phyloP scores from a whole-genome alignment of 2,113 vertebrate genomes.

The Gila orcuttii region DNA sequence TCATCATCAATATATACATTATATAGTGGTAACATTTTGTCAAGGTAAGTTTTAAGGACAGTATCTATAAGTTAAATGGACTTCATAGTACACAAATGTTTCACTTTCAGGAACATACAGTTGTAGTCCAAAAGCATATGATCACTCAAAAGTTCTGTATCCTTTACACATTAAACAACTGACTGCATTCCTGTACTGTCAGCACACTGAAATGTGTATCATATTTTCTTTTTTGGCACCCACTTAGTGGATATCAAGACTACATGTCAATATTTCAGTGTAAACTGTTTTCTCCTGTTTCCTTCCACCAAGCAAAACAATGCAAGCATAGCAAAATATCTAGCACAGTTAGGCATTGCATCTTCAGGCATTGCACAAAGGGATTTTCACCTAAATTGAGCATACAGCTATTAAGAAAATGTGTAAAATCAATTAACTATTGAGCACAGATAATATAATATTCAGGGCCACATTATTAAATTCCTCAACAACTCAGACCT shows the following conservation, averaged over 20 bases:
- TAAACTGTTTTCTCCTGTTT: not conserved
- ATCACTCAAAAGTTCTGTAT: not conserved
- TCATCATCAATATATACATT: not conserved
- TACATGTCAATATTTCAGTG: constrained; percentile 20
- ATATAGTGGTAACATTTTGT: not conserved
- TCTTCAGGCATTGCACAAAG: not conserved
- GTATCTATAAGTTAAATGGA: not conserved
- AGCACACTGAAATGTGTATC: not conserved
- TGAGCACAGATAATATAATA: not conserved
- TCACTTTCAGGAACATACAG: not conserved
- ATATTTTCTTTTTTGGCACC: not conserved
- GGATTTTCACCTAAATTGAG: not conserved
- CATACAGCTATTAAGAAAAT: not conserved
- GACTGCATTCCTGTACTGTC: not conserved
- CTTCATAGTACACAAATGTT: not conserved
- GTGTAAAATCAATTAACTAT: not conserved
- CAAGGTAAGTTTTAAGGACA: not conserved
- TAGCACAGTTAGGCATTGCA: not conserved
- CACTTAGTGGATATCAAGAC: not conserved
- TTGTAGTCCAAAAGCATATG: not conserved
- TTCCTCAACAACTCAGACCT: not conserved
- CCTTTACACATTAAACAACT: not conserved
- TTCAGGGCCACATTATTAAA: not conserved
- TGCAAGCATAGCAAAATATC: not conserved
- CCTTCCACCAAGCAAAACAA: constrained; percentile 15